Evolutionary conservation across 1,140 invertebrate genomes (phyloP).

Genomic region (Harpegnathos saltator): DNA sequence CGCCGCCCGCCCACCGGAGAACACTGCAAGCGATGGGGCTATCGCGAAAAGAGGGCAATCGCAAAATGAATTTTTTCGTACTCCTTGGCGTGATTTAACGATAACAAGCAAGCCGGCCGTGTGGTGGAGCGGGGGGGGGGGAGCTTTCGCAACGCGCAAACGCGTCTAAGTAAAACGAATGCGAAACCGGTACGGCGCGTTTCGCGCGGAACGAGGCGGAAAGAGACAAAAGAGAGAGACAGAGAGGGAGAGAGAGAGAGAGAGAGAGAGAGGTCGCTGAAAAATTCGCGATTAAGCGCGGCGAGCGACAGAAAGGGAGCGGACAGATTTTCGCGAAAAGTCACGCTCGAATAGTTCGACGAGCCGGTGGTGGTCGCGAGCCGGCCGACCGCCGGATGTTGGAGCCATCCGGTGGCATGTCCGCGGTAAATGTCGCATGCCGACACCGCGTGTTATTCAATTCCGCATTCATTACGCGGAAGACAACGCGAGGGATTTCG

Average conservation of each 20-base stretch:
- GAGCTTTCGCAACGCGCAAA: neutral
- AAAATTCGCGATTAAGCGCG: constrained; percentile 34
- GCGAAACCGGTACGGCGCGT: neutral
- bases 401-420: constrained; percentile 37
- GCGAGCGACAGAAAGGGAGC: constrained; percentile 7
- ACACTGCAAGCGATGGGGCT: neutral
- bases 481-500: constrained; percentile 60
- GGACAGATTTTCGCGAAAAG: neutral
- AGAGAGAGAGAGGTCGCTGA: neutral
- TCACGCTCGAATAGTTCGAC: constrained; percentile 22
- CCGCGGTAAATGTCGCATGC: constrained; percentile 55
- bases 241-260: neutral
- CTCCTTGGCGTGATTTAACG: constrained; percentile 29
- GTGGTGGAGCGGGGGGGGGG: no score
- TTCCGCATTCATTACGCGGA: constrained; percentile 67
- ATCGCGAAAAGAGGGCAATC: neutral
- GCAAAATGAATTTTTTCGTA: constrained; percentile 5
- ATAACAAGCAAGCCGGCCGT: neutral
- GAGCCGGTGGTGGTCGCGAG: neutral
- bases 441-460: constrained; percentile 67
- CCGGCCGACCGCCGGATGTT: neutral
- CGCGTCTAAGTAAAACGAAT: constrained; percentile 15
- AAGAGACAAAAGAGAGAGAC: neutral
- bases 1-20: neutral
- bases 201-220: constrained; percentile 11